A percentile compares a stretch with the other conserved stretches of the same genome.
These are phyloP conservation scores for Morinoia aosen DNA, from an alignment of 2,888 invertebrate species.

Conservation along the genomic window DNA sequence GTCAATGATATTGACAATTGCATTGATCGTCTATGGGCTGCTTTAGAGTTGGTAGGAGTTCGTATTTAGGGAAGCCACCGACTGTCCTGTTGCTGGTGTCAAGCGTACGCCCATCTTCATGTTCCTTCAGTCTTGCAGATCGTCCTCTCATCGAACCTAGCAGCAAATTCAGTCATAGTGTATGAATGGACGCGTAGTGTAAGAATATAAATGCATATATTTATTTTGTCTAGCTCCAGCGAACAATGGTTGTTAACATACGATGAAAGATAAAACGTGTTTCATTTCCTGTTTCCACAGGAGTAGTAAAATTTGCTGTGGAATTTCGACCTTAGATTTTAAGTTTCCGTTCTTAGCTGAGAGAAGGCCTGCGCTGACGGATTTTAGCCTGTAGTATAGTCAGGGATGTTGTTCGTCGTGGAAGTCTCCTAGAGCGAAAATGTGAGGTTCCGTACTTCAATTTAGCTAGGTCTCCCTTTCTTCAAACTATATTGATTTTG, in stretches of 20 bases:
- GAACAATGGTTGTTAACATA: slow-evolving; percentile 44
- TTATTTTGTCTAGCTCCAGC: slow-evolving; percentile 53
- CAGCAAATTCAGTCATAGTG: slow-evolving; percentile 1
- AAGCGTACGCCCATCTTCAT: background rate
- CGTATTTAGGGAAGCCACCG: background rate
- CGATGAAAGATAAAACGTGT: background rate
- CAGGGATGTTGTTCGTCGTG: too few relatives aligned
- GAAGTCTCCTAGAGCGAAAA: too few relatives aligned
- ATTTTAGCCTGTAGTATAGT: too few relatives aligned
- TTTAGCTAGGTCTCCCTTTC: too few relatives aligned
- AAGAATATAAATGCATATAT: slow-evolving; percentile 52
- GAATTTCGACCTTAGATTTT: background rate
- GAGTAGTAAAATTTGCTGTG: background rate
- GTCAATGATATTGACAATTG: too few relatives aligned
- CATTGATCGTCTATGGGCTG: too few relatives aligned
- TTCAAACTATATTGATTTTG: too few relatives aligned
- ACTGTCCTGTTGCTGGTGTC: background rate
- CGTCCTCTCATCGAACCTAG: background rate
- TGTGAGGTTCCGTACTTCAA: too few relatives aligned
- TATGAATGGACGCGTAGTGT: slow-evolving; percentile 40
- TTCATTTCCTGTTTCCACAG: background rate
- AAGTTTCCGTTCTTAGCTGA: background rate
- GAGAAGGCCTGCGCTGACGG: too few relatives aligned
- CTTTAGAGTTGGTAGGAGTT: background rate
- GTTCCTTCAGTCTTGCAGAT: background rate